Evolutionary conservation across 2,113 vertebrate genomes (phyloP), one percentile per base, ranked within the genome.

Genomic region (Gobiocypris rarus): DNA sequence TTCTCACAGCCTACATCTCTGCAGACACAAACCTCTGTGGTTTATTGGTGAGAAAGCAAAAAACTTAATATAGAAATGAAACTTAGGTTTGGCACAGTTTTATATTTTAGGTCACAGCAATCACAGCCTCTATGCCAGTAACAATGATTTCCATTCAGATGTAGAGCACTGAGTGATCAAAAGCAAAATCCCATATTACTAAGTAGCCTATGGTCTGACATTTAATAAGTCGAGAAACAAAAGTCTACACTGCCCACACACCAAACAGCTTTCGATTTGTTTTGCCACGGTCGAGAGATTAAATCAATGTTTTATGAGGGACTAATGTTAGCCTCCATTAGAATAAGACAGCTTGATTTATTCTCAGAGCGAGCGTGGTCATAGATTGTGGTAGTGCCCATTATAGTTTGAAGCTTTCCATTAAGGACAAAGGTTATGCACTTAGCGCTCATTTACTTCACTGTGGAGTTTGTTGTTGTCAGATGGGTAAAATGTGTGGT

Each of bases 281-380:
- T 65, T 63, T 59, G 22, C n/a, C 4, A 48, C 45, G 56, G 56
- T 9, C 52, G 78, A 52, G 26, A 75, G 48, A 3, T 52, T 67
- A 31, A 59, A 61, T 78, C 54, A 78, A 67, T 67, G 77, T 50
- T 65, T 80, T 14, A 67, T 50, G 78, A 79, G 58, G 58, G 1
- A 48, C 76, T 48, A 48, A 79, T 63, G 76, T 65, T 48, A 63
- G 56, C 38, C 54, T 65, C 76, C 41, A 65, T 79, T 63, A 78
- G 22, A 41, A 59, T 58, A n/a, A 61, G 75, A 61, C 54, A 24
- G 45, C 73, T 75, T 75, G 1, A 75, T 52, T 75, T 50, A 52
- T 31, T 78, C 26, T 38, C 54, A 15, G 24, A 31, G 58, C 2
- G 54, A 65, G 22, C 24, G 34, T 24, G 38, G 41, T 43, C 58